phyloP scores from a whole-genome alignment of 2,797 vertebrate species.

The Cossypha niveicapilla region DNA sequence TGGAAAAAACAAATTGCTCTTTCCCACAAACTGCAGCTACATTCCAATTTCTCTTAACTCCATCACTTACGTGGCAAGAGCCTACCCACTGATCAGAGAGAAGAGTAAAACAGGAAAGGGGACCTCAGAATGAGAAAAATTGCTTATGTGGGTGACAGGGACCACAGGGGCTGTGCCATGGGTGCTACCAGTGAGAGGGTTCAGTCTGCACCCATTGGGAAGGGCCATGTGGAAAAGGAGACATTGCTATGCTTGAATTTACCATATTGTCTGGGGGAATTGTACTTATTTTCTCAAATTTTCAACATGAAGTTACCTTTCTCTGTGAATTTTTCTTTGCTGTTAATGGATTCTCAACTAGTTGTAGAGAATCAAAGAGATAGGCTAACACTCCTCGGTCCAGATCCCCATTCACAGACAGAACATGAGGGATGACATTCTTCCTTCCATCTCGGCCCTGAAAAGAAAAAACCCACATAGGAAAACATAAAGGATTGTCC shows the following conservation, averaged over 20 bases:
- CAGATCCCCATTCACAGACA: constrained; percentile 84
- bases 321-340: constrained; percentile 80
- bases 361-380: constrained; percentile 88
- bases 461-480: background rate
- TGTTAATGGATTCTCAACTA: constrained; percentile 72
- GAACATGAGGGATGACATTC: constrained; percentile 81
- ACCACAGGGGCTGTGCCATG: background rate
- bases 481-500: background rate
- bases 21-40: background rate
- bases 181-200: rapidly evolving
- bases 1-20: background rate
- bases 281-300: background rate
- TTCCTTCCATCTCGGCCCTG: constrained; percentile 86
- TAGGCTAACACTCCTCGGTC: constrained; percentile 85
- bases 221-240: background rate
- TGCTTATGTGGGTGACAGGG: background rate
- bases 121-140: background rate
- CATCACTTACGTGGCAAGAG: background rate
- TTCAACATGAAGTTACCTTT: constrained; percentile 75
- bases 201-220: background rate
- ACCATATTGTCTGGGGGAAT: background rate
- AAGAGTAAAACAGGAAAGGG: background rate
- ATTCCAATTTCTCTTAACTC: background rate
- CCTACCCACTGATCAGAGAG: background rate
- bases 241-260: background rate